phyloP scores from a whole-genome alignment of 2,888 invertebrate species.

The Pachliopta kotzebuea region DNA sequence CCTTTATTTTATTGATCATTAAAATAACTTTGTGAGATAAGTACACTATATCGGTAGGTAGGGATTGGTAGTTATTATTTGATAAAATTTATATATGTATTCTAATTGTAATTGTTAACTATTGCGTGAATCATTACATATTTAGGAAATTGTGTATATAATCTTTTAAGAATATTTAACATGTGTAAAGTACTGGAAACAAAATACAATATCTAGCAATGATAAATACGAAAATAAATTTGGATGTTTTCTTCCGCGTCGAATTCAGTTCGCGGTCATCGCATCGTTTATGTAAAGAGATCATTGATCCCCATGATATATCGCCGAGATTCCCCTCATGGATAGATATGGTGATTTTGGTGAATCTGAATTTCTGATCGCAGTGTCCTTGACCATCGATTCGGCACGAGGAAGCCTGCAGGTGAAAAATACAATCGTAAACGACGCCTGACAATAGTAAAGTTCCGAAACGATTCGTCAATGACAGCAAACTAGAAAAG shows the following conservation, averaged over 20 bases:
- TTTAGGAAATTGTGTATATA: no score
- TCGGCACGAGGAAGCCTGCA: conserved; percentile 40
- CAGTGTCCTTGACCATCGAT: conserved; percentile 51
- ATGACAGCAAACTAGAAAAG: conserved; percentile 14
- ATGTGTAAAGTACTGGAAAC: neutral
- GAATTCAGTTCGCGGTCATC: conserved; percentile 31
- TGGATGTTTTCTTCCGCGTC: conserved; percentile 11
- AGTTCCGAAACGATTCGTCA: conserved; percentile 20
- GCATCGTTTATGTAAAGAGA: conserved; percentile 36
- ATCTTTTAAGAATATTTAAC: no score
- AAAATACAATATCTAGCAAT: neutral
- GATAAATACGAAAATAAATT: conserved; percentile 8
- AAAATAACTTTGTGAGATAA: no score
- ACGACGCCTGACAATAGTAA: conserved; percentile 22
- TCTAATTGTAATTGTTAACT: no score
- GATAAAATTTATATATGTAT: no score
- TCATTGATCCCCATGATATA: conserved; percentile 43
- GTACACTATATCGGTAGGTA: no score
- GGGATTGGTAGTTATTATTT: no score
- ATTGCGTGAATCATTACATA: no score
- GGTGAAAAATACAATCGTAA: conserved; percentile 35
- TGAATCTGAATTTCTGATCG: conserved; percentile 51
- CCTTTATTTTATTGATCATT: no score
- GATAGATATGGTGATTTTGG: conserved; percentile 45
- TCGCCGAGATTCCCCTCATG: conserved; percentile 36